Evolutionary conservation across 2,888 invertebrate species (phyloP).

Genomic region (Euplexia lucipara): DNA sequence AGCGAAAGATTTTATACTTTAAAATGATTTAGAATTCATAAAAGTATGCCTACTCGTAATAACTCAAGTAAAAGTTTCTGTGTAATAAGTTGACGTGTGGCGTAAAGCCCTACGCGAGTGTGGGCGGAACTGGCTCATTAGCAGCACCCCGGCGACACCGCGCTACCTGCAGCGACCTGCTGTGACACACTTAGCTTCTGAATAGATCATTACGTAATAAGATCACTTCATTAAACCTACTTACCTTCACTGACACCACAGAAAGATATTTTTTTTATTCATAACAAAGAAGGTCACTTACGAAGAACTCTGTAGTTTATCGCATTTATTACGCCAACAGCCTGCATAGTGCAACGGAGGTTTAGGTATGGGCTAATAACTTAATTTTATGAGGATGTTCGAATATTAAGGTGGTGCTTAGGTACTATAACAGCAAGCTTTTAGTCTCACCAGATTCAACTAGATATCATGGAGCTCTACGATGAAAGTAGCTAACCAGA

Average conservation of each 20-base stretch:
- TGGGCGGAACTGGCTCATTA: conserved; percentile 55
- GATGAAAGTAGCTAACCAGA: background rate
- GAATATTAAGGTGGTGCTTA: background rate
- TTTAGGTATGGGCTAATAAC: too few species aligned
- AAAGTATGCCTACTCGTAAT: background rate
- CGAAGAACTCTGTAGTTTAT: conserved; percentile 2
- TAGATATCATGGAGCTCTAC: background rate
- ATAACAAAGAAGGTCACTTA: conserved; percentile 10
- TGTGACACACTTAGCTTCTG: conserved; percentile 32
- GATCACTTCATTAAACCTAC: conserved; percentile 17
- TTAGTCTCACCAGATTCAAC: background rate
- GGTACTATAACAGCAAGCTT: background rate
- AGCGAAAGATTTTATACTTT: too few species aligned
- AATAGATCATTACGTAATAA: conserved; percentile 35
- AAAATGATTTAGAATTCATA: background rate
- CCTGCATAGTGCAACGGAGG: background rate
- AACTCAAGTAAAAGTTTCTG: background rate
- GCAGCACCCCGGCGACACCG: conserved; percentile 10
- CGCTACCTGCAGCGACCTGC: background rate
- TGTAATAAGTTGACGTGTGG: conserved; percentile 2
- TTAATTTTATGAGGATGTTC: conserved; percentile 2
- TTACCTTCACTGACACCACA: background rate
- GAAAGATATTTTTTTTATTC: conserved; percentile 9
- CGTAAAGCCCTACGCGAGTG: background rate
- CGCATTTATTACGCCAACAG: conserved; percentile 2